A percentile compares a stretch with the other conserved stretches of the same genome.
Evolutionary conservation across 2,797 vertebrate species (phyloP).

Genomic region (Chaunax sp.): DNA sequence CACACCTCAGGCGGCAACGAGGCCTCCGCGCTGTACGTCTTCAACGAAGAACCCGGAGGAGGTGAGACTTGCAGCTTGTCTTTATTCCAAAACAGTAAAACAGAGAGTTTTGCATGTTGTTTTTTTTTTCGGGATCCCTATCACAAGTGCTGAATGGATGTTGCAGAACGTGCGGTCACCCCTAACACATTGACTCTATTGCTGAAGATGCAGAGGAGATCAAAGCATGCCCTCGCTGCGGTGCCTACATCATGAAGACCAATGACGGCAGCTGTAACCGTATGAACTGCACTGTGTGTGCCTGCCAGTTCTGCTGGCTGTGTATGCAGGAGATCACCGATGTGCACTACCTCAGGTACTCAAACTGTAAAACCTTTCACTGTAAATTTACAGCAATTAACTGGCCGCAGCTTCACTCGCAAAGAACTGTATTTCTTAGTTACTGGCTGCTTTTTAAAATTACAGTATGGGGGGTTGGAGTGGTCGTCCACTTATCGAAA

Average conservation of each 20-base stretch:
- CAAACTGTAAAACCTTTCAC: too few relatives aligned
- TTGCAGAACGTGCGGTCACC: not conserved
- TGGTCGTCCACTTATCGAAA: too few relatives aligned
- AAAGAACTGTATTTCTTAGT: too few relatives aligned
- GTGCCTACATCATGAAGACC: slow-evolving; percentile 92
- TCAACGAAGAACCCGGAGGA: slow-evolving; percentile 84
- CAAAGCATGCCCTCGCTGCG: slow-evolving; percentile 90
- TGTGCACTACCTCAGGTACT: slow-evolving; percentile 91
- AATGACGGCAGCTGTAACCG: slow-evolving; percentile 93
- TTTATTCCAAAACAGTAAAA: too few relatives aligned
- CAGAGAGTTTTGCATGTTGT: too few relatives aligned
- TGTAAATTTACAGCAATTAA: too few relatives aligned
- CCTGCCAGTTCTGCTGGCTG: slow-evolving; percentile 94
- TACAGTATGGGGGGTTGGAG: too few relatives aligned
- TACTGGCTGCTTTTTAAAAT: too few relatives aligned
- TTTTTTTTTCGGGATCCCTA: too few relatives aligned
- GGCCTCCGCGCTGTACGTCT: slow-evolving; percentile 81
- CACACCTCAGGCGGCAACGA: slow-evolving; percentile 79
- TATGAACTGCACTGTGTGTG: slow-evolving; percentile 91
- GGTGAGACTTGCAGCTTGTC: slow-evolving; percentile 71
- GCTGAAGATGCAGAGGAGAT: slow-evolving; percentile 87
- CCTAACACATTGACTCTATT: slow-evolving; percentile 19
- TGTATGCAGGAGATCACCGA: slow-evolving; percentile 93
- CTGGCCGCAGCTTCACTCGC: too few relatives aligned
- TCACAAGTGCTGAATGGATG: not conserved